Evolutionary conservation across 2,113 vertebrate genomes (phyloP).

Genomic region (Stegastes partitus): DNA sequence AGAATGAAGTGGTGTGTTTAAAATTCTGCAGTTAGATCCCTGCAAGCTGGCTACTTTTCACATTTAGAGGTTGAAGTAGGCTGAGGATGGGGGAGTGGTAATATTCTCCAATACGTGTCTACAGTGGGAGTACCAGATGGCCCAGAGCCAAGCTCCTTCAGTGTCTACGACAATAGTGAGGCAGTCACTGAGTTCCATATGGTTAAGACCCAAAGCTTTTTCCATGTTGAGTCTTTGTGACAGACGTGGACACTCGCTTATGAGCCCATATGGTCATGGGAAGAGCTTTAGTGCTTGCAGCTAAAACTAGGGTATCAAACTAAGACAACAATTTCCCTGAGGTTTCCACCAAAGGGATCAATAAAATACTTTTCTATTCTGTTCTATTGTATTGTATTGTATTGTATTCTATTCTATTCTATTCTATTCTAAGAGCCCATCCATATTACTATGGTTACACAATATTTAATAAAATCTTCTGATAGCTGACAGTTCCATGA

Average conservation of each 20-base stretch:
- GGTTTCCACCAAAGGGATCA: too few species aligned
- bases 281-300: slow-evolving; percentile 39
- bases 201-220: slow-evolving; percentile 69
- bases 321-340: too few species aligned
- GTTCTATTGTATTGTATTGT: too few species aligned
- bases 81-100: slow-evolving; percentile 32
- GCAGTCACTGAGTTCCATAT: slow-evolving; percentile 42
- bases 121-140: slow-evolving; percentile 60
- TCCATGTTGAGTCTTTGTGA: slow-evolving; percentile 43
- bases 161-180: slow-evolving; percentile 6
- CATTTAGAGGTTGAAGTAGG: background rate
- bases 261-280: slow-evolving; percentile 49
- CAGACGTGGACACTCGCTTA: slow-evolving; percentile 48
- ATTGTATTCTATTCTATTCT: too few species aligned
- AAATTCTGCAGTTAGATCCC: too few species aligned
- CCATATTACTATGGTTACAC: background rate
- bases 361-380: too few species aligned
- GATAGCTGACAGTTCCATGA: too few species aligned
- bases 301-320: background rate
- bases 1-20: too few species aligned
- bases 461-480: background rate
- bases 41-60: background rate
- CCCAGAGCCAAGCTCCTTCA: slow-evolving; percentile 61
- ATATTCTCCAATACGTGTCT: slow-evolving; percentile 33
- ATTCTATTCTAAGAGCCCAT: too few species aligned